Evolutionary conservation across 2,797 vertebrate species (phyloP).

Genomic region (Cyclura pinguis): DNA sequence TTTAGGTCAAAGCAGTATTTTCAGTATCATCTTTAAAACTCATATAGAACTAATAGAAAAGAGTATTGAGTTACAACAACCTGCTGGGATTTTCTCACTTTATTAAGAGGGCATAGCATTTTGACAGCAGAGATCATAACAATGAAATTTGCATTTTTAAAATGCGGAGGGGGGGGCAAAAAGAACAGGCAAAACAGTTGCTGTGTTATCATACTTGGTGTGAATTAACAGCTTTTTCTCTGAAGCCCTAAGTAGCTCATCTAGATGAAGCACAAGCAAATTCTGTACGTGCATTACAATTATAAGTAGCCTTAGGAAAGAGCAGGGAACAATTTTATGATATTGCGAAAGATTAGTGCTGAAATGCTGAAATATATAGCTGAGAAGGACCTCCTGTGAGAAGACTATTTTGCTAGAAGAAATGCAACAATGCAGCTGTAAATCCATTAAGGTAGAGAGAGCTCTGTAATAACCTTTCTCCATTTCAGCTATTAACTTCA

Average conservation of each 20-base stretch:
- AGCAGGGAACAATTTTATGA: constrained; percentile 64
- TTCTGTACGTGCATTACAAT: constrained; percentile 64
- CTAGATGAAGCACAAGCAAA: constrained; percentile 64
- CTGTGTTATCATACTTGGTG: constrained; percentile 35
- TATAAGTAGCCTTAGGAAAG: constrained; percentile 71
- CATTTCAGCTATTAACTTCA: constrained; percentile 57
- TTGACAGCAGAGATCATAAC: constrained; percentile 26
- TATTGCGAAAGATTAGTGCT: constrained; percentile 67
- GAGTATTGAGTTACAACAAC: constrained; percentile 30
- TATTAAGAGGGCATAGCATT: neutral
- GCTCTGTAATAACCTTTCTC: constrained; percentile 56
- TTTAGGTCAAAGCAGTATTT: constrained; percentile 28
- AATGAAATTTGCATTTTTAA: accelerated
- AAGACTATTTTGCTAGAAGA: constrained; percentile 70
- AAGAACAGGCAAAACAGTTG: constrained; percentile 27
- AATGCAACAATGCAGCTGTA: constrained; percentile 67
- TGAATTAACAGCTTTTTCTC: constrained; percentile 59
- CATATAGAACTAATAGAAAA: constrained; percentile 15
- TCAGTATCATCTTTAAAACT: constrained; percentile 23
- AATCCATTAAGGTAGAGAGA: constrained; percentile 70
- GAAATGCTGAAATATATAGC: constrained; percentile 70
- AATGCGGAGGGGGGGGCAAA: neutral
- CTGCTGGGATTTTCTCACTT: constrained; percentile 26
- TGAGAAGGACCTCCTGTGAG: constrained; percentile 60
- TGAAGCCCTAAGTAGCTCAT: constrained; percentile 55